These are phyloP conservation scores for Aptenodytes patagonicus DNA, from an alignment of 2,113 vertebrate genomes.

Conservation along the genomic window DNA sequence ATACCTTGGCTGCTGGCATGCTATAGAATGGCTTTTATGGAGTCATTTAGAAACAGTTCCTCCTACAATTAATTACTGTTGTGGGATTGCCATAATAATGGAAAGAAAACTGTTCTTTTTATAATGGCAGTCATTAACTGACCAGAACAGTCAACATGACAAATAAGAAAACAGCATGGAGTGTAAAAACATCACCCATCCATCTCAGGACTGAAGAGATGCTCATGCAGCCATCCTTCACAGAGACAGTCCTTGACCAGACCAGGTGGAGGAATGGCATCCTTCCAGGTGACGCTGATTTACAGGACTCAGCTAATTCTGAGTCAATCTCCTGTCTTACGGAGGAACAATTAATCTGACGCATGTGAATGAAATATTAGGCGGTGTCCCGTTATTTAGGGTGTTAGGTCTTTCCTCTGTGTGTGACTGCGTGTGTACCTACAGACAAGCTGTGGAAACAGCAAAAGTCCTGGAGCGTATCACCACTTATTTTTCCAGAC, in stretches of 20 bases:
- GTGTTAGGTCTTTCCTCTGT: background rate
- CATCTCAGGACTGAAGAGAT: background rate
- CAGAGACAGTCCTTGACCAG: background rate
- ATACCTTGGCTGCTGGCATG: background rate
- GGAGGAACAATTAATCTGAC: background rate
- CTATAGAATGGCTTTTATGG: background rate
- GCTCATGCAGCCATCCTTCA: background rate
- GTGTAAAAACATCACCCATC: background rate
- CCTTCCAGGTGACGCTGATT: background rate
- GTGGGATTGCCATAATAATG: background rate
- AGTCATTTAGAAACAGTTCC: background rate
- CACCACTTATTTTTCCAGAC: background rate
- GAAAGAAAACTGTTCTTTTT: background rate
- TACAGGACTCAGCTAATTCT: background rate
- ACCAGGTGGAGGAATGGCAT: background rate
- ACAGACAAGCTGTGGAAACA: background rate
- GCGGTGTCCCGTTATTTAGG: background rate
- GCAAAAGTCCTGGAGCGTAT: background rate
- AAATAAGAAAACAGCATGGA: background rate
- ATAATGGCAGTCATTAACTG: background rate
- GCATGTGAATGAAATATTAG: background rate
- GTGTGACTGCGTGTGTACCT: background rate
- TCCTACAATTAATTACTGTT: background rate
- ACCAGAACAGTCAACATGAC: background rate
- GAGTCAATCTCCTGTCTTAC: background rate